phyloP scores from a whole-genome alignment of 1,140 invertebrate genomes.

The Macrostomum lignano region DNA sequence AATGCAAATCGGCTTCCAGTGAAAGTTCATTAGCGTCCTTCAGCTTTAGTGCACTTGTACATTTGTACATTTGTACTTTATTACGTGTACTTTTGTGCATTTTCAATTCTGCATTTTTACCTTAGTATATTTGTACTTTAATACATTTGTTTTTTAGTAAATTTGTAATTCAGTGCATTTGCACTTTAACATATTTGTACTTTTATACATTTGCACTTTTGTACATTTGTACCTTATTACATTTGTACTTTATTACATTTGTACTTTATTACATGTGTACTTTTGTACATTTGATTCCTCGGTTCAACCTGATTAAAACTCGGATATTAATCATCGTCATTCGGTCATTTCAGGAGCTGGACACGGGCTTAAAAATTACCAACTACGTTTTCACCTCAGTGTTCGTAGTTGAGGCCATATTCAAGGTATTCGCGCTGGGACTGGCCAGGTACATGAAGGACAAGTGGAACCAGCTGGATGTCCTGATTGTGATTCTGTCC shows the following conservation, averaged over 20 bases:
- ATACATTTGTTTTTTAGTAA: background rate
- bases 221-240: background rate
- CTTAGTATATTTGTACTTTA: background rate
- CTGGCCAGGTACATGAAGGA: slow-evolving; percentile 69
- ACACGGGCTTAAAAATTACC: slow-evolving; percentile 79
- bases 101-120: background rate
- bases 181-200: background rate
- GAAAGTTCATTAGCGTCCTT: no score
- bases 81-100: no score
- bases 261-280: no score
- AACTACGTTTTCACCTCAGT: slow-evolving; percentile 98
- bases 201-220: background rate
- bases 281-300: no score
- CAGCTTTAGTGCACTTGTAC: no score
- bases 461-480: slow-evolving; percentile 94
- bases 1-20: no score
- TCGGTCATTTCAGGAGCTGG: slow-evolving; percentile 37
- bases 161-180: background rate
- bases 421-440: slow-evolving; percentile 80
- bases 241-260: no score
- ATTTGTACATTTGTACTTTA: no score
- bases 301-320: no score
- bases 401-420: slow-evolving; percentile 75
- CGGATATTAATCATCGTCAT: no score
- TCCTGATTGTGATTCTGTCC: slow-evolving; percentile 77